Conservation (phyloP, 2,113 vertebrate species). For the Caranx ignobilis region DNA sequence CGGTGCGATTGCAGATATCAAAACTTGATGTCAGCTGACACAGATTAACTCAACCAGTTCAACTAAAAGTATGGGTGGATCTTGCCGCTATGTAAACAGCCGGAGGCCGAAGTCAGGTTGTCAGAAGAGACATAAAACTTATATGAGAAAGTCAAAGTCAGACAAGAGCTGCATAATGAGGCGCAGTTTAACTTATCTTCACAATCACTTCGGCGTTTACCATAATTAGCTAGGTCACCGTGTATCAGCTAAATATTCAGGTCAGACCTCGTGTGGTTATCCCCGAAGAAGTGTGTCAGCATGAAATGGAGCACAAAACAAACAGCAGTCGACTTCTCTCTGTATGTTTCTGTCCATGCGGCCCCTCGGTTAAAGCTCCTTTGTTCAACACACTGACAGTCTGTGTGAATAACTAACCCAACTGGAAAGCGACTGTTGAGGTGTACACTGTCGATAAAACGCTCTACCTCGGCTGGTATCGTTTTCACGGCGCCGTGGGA, state of each 20-base stretch:
- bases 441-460: slow-evolving; percentile 6
- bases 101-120: slow-evolving; percentile 6
- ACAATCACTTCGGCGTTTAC: slow-evolving; percentile 22
- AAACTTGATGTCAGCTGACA: slow-evolving; percentile 23
- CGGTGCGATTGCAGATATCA: background rate
- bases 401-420: slow-evolving; percentile 27
- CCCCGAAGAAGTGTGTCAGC: slow-evolving; percentile 71
- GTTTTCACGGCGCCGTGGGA: background rate
- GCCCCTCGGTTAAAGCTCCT: slow-evolving; percentile 75
- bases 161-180: slow-evolving; percentile 12
- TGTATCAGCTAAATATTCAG: slow-evolving; percentile 57
- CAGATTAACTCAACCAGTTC: slow-evolving; percentile 14
- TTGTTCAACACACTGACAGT: slow-evolving; percentile 72
- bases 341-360: slow-evolving; percentile 70
- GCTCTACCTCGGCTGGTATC: background rate
- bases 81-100: background rate
- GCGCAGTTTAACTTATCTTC: slow-evolving; percentile 9
- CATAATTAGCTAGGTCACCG: slow-evolving; percentile 63
- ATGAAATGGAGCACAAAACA: slow-evolving; percentile 73
- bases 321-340: slow-evolving; percentile 68
- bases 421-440: background rate
- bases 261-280: slow-evolving; percentile 71
- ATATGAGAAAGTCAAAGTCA: slow-evolving; percentile 1
- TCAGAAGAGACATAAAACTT: slow-evolving; percentile 46
- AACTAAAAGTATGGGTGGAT: background rate